Conservation (phyloP, 2,113 vertebrate genomes). For the Choloepus hoffmanni region DNA sequence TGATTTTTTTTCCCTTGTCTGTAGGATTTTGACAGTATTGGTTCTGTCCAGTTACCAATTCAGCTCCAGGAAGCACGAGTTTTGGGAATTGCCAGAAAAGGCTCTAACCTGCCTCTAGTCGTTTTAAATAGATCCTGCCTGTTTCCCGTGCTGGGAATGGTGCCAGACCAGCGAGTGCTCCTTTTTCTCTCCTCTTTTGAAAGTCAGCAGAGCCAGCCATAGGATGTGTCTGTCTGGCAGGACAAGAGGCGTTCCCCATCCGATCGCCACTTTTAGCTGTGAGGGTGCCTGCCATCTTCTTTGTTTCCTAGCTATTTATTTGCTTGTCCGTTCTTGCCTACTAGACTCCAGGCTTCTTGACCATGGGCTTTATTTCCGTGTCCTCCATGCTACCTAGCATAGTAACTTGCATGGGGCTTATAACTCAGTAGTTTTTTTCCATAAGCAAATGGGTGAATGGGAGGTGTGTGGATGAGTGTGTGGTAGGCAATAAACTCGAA, state of each 20-base stretch:
- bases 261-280: not conserved
- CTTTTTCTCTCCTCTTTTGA: slow-evolving; percentile 57
- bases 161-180: slow-evolving; percentile 32
- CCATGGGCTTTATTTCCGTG: not conserved
- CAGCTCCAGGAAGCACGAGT: slow-evolving; percentile 47
- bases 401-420: not conserved
- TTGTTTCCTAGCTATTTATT: not conserved
- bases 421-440: not conserved
- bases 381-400: not conserved
- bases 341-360: slow-evolving; percentile 25
- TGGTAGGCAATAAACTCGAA: not conserved
- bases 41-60: not conserved
- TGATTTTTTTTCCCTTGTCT: slow-evolving; percentile 57
- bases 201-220: slow-evolving; percentile 12
- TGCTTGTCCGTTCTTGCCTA: not conserved
- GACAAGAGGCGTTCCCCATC: not conserved
- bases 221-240: not conserved
- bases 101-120: not conserved
- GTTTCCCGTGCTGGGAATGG: not conserved
- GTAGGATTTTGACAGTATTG: slow-evolving; percentile 27
- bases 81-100: slow-evolving; percentile 65
- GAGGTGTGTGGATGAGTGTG: not conserved
- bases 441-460: not conserved
- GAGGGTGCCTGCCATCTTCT: slow-evolving; percentile 47
- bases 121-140: not conserved